A percentile compares a stretch with the other conserved stretches of the same genome.
Evolutionary conservation across 2,797 vertebrate genomes (phyloP).

Genomic region (Halcyon leucocephala): DNA sequence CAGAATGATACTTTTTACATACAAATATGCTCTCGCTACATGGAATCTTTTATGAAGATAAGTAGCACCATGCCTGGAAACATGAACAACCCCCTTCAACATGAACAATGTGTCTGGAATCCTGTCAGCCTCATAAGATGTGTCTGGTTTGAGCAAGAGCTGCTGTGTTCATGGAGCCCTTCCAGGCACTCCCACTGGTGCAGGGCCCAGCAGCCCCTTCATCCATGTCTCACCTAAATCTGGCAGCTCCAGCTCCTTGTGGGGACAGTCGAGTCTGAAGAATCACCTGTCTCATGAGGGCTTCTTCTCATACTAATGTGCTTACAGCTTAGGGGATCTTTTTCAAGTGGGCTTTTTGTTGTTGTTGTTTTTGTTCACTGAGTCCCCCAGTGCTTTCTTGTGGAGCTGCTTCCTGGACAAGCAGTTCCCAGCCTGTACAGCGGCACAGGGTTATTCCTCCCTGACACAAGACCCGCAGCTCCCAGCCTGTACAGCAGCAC

Average conservation of each 20-base stretch:
- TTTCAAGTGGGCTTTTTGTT: neutral
- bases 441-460: too few species aligned
- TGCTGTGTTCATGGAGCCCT: neutral
- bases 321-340: neutral
- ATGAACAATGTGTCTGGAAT: neutral
- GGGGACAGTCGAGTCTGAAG: neutral
- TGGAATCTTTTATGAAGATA: neutral
- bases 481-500: neutral
- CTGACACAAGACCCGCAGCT: too few species aligned
- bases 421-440: neutral
- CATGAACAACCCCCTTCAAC: neutral
- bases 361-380: neutral
- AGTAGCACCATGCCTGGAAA: neutral
- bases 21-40: neutral
- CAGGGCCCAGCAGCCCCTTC: neutral
- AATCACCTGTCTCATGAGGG: neutral
- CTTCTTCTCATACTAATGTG: neutral
- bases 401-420: neutral
- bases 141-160: neutral
- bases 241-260: neutral
- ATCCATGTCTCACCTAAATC: neutral
- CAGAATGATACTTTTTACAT: neutral
- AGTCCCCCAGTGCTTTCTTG: accelerated
- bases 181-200: neutral
- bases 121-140: too few species aligned